Percentiles rank a stretch among this genome's conserved stretches.
These are phyloP conservation scores for Lottia gigantea DNA, from an alignment of 2,888 invertebrate species.

Conservation along the genomic window DNA sequence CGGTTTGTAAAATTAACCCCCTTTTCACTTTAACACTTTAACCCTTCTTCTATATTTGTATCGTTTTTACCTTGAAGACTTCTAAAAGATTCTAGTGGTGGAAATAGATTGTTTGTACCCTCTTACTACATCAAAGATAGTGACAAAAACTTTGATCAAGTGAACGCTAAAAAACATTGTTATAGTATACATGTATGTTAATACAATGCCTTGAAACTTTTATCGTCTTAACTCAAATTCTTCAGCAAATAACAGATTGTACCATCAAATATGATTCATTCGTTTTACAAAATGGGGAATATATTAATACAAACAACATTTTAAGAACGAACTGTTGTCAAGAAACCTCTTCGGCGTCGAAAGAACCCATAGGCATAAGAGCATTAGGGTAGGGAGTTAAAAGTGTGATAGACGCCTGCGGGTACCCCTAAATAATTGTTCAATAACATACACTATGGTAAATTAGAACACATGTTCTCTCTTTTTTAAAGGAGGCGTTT, in stretches of 20 bases:
- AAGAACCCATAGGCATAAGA: not conserved
- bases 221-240: not conserved
- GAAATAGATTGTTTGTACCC: not conserved
- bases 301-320: not conserved
- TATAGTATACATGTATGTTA: not conserved
- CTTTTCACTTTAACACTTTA: not conserved
- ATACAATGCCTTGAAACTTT: not conserved
- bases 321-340: not conserved
- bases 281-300: not conserved
- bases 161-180: not conserved
- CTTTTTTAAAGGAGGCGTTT: no score
- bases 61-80: no score
- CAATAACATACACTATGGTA: not conserved
- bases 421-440: conserved; percentile 2
- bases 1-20: conserved; percentile 4
- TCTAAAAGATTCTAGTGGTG: no score
- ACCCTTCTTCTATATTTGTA: no score
- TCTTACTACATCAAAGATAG: not conserved
- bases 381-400: not conserved
- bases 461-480: not conserved
- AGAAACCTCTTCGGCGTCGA: not conserved
- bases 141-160: not conserved
- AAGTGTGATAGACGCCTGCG: not conserved
- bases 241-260: not conserved
- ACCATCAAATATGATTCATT: conserved; percentile 1